A percentile compares a stretch with the other conserved stretches of the same genome.
Conservation (phyloP, 2,797 vertebrate species). For the Neoniphon sammara region DNA sequence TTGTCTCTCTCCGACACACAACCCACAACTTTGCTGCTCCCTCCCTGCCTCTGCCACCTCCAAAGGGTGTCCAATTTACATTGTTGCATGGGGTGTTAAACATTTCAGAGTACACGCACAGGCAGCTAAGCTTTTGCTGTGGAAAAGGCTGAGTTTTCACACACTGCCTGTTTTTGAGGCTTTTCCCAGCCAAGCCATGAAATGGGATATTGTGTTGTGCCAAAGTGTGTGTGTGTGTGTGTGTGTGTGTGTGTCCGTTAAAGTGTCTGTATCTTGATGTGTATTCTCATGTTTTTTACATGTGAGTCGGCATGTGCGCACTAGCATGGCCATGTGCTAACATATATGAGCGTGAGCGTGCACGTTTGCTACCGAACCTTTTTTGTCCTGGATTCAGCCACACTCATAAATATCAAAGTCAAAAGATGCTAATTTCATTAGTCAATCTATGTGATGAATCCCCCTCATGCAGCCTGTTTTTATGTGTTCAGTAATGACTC, state of each 20-base stretch:
- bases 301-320: conserved; percentile 36
- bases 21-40: conserved; percentile 29
- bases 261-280: conserved; percentile 43
- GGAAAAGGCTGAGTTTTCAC: conserved; percentile 67
- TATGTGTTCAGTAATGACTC: conserved; percentile 26
- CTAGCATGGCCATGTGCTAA: not conserved
- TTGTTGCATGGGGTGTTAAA: conserved; percentile 70
- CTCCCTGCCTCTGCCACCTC: conserved; percentile 50
- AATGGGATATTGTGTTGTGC: conserved; percentile 63
- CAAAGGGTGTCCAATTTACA: conserved; percentile 70
- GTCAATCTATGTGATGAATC: conserved; percentile 12
- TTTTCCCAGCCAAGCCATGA: conserved; percentile 65
- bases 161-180: conserved; percentile 50
- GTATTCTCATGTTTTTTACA: conserved; percentile 16
- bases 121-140: conserved; percentile 57
- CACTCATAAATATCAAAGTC: not conserved
- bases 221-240: conserved; percentile 37
- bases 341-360: not conserved
- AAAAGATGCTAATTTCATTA: conserved; percentile 9
- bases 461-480: not conserved
- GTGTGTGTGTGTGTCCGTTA: not conserved
- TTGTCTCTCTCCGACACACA: not conserved
- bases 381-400: conserved; percentile 8
- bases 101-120: conserved; percentile 62
- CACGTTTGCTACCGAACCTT: not conserved